Evolutionary conservation across 2,113 vertebrate genomes (phyloP).

Genomic region (Gavialis gangeticus): DNA sequence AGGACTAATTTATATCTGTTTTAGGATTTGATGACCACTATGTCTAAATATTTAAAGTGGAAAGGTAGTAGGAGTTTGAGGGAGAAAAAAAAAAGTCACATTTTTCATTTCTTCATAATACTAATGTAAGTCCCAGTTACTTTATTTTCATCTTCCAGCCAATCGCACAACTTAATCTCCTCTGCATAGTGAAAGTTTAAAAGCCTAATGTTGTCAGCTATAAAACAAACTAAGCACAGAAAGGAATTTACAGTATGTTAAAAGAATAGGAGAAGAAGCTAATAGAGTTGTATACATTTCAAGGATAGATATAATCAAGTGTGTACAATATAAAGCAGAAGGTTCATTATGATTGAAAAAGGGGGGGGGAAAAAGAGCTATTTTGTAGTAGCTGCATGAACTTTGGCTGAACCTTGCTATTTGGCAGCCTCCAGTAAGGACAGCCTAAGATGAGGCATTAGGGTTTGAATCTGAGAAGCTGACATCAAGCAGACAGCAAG

Average conservation of each 20-base stretch:
- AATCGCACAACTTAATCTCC: constrained; percentile 29
- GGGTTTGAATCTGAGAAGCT: constrained; percentile 90
- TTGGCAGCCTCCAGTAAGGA: constrained; percentile 88
- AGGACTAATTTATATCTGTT: background rate
- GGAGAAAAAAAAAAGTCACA: background rate
- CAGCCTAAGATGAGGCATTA: constrained; percentile 91
- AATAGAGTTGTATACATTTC: constrained; percentile 87
- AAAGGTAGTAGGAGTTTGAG: background rate
- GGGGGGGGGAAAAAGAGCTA: constrained; percentile 75
- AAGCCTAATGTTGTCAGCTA: constrained; percentile 61
- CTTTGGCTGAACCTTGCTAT: constrained; percentile 92
- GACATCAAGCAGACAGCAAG: constrained; percentile 96
- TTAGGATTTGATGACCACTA: background rate
- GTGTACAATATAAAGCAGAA: constrained; percentile 87
- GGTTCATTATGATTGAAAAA: constrained; percentile 79
- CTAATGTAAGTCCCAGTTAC: background rate
- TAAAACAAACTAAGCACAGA: constrained; percentile 72
- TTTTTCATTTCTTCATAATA: background rate
- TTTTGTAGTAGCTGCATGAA: constrained; percentile 91
- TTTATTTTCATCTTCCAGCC: constrained; percentile 40
- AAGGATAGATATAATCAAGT: constrained; percentile 85
- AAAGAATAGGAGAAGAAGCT: constrained; percentile 79
- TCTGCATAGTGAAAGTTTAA: constrained; percentile 66
- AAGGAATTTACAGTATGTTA: constrained; percentile 77
- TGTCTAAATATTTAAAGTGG: constrained; percentile 12